Evolutionary conservation across 2,888 invertebrate genomes (phyloP).

Genomic region (Abrostola triplasia): DNA sequence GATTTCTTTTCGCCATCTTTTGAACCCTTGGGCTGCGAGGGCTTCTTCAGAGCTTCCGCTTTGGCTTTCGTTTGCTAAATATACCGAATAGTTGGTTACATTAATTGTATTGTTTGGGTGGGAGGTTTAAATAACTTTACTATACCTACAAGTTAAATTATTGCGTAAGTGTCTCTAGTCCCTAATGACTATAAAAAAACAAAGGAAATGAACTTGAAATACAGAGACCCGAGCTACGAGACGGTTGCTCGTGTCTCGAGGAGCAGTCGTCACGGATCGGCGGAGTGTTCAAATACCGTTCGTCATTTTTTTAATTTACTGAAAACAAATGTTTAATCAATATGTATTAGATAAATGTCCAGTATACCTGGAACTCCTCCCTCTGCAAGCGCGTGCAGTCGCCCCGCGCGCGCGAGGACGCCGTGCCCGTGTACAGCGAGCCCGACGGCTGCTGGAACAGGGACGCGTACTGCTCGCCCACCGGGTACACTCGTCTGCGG

Average conservation of each 20-base stretch:
- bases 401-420: constrained; percentile 93
- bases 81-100: neutral
- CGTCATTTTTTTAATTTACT: too few relatives aligned
- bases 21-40: constrained; percentile 74
- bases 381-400: constrained; percentile 92
- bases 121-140: neutral
- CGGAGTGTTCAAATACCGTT: too few relatives aligned
- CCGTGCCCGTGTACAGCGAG: constrained; percentile 92
- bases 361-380: constrained; percentile 89
- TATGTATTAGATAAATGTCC: neutral
- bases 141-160: too few relatives aligned
- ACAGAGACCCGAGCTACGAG: too few relatives aligned
- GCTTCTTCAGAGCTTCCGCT: constrained; percentile 88
- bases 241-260: too few relatives aligned
- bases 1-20: constrained; percentile 76
- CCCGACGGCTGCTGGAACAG: constrained; percentile 93
- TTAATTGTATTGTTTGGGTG: neutral
- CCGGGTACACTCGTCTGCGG: constrained; percentile 90
- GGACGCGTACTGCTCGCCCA: constrained; percentile 90
- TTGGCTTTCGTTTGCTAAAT: constrained; percentile 86
- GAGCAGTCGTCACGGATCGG: too few relatives aligned
- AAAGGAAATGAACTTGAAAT: too few relatives aligned
- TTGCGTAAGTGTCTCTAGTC: too few relatives aligned
- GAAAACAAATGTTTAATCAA: neutral
- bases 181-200: neutral